Percentiles rank a stretch among this genome's conserved stretches.
Conservation (phyloP, 1,140 invertebrate genomes). For the Drosophila truncata region DNA sequence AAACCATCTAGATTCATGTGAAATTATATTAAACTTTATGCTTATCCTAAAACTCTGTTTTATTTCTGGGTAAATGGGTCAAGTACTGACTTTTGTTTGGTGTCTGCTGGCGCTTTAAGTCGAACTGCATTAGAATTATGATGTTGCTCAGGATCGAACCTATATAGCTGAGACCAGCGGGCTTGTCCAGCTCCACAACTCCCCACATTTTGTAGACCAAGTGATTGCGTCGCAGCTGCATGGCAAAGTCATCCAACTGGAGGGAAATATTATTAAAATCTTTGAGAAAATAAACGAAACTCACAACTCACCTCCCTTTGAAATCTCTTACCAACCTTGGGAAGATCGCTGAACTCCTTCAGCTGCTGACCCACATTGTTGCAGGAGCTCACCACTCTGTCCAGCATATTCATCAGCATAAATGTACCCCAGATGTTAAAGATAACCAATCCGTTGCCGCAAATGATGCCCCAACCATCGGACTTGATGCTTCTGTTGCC, state of each 20-base stretch:
- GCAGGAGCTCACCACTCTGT: slow-evolving; percentile 43
- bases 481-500: slow-evolving; percentile 48
- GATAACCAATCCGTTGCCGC: slow-evolving; percentile 38
- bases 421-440: slow-evolving; percentile 15
- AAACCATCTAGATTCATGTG: neutral
- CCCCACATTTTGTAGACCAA: slow-evolving; percentile 53
- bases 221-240: slow-evolving; percentile 26
- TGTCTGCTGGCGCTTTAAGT: slow-evolving; percentile 24
- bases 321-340: slow-evolving; percentile 3
- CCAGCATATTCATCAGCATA: slow-evolving; percentile 51
- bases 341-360: slow-evolving; percentile 44
- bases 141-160: slow-evolving; percentile 43
- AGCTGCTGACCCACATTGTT: slow-evolving; percentile 38
- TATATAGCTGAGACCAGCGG: slow-evolving; percentile 48
- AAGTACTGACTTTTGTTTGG: neutral
- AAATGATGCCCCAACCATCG: neutral
- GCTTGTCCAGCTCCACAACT: slow-evolving; percentile 31
- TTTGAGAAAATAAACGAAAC: neutral
- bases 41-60: neutral
- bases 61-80: neutral
- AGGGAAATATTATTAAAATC: neutral
- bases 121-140: slow-evolving; percentile 70
- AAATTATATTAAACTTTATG: neutral
- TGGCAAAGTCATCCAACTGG: slow-evolving; percentile 54
- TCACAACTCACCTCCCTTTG: slow-evolving; percentile 41